Evolutionary conservation across 2,113 vertebrate genomes (phyloP).

Genomic region (Mus spicilegus): DNA sequence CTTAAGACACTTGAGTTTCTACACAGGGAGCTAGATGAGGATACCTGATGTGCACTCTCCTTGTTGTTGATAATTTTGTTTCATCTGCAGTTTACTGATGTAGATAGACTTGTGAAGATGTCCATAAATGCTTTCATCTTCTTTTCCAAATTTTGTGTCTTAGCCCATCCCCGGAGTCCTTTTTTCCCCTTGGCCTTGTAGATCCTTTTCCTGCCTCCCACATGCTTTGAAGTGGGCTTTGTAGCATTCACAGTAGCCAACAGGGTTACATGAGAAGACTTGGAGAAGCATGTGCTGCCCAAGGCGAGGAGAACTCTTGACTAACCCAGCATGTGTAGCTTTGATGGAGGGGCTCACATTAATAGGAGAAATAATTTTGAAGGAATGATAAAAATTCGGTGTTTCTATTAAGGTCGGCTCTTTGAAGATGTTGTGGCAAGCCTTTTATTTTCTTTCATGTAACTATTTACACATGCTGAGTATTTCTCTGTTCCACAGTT

Average conservation of each 20-base stretch:
- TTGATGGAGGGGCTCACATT: constrained; percentile 72
- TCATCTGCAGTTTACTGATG: constrained; percentile 25
- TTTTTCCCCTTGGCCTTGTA: constrained; percentile 59
- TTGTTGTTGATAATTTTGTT: constrained; percentile 56
- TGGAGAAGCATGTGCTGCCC: constrained; percentile 71
- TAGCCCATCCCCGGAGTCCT: constrained; percentile 56
- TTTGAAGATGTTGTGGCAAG: constrained; percentile 78
- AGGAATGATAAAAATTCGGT: constrained; percentile 80
- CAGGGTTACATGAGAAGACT: constrained; percentile 79
- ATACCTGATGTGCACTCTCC: background rate
- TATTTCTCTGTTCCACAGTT: constrained; percentile 48
- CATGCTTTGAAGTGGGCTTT: constrained; percentile 81
- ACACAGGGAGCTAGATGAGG: background rate
- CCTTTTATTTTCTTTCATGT: constrained; percentile 75
- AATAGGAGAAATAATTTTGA: constrained; percentile 80
- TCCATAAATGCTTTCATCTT: constrained; percentile 63
- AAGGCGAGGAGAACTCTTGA: constrained; percentile 70
- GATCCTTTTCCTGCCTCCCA: constrained; percentile 66
- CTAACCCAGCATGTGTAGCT: constrained; percentile 74
- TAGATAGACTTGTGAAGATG: constrained; percentile 47
- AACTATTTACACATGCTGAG: constrained; percentile 76
- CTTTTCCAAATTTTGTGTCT: constrained; percentile 61
- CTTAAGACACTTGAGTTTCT: constrained; percentile 12
- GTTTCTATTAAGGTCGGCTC: constrained; percentile 68
- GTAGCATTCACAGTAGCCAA: constrained; percentile 79